phyloP scores from a whole-genome alignment of 1,140 invertebrate species.

The Neodiprion fabricii region DNA sequence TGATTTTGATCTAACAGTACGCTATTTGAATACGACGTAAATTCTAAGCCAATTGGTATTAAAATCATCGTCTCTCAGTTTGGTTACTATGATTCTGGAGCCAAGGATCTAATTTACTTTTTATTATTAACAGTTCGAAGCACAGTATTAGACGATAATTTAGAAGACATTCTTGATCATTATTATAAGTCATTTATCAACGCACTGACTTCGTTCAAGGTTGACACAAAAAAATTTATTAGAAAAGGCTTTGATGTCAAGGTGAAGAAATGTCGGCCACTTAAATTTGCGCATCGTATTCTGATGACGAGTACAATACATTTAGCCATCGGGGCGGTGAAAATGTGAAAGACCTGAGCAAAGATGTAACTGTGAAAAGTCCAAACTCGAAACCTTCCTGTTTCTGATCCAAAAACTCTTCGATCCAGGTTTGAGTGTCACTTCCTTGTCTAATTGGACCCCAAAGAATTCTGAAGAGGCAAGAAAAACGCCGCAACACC shows the following conservation, averaged over 20 bases:
- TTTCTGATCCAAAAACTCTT: no score
- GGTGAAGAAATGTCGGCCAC: constrained; percentile 44
- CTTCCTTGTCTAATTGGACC: no score
- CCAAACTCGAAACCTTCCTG: no score
- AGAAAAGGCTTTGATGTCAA: constrained; percentile 42
- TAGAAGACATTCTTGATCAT: constrained; percentile 59
- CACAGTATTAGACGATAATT: constrained; percentile 60
- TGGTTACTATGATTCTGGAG: constrained; percentile 60
- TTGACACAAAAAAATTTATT: constrained; percentile 39
- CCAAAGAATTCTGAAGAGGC: no score
- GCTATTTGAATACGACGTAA: constrained; percentile 59
- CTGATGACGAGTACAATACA: constrained; percentile 59
- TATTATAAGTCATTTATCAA: constrained; percentile 65
- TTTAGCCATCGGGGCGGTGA: constrained; percentile 43
- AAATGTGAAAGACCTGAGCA: constrained; percentile 40
- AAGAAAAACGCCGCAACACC: no score
- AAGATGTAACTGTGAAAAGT: constrained; percentile 26
- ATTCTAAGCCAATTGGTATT: constrained; percentile 54
- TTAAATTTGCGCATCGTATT: constrained; percentile 51
- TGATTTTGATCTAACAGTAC: constrained; percentile 73
- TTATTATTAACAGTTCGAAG: constrained; percentile 65
- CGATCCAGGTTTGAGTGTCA: no score
- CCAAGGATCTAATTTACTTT: constrained; percentile 69
- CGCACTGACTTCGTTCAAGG: constrained; percentile 39
- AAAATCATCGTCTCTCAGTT: constrained; percentile 73